phyloP scores from a whole-genome alignment of 2,888 invertebrate genomes.

The Eristalinus sepulchralis region DNA sequence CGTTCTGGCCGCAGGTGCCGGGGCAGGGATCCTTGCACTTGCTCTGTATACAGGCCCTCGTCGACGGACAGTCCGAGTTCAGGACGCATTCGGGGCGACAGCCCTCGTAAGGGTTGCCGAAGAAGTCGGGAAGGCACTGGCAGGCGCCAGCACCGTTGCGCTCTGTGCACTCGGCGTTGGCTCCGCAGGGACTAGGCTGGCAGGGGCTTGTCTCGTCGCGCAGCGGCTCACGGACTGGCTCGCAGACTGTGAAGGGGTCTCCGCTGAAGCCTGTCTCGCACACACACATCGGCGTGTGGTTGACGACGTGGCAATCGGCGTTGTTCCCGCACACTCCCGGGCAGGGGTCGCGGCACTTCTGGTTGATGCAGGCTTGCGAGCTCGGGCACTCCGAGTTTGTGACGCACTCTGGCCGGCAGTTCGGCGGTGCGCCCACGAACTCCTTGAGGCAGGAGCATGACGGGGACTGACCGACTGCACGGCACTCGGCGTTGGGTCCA shows the following conservation, averaged over 20 bases:
- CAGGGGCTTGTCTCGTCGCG: conserved; percentile 82
- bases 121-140: conserved; percentile 86
- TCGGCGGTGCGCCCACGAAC: conserved; percentile 88
- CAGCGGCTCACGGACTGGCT: conserved; percentile 73
- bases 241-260: conserved; percentile 82
- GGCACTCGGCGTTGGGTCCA: conserved; percentile 89
- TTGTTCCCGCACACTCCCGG: conserved; percentile 85
- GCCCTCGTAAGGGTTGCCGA: conserved; percentile 89
- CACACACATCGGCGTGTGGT: conserved; percentile 84
- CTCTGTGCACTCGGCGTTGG: conserved; percentile 87
- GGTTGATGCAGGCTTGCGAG: conserved; percentile 87
- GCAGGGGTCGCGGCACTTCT: conserved; percentile 88
- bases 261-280: conserved; percentile 83
- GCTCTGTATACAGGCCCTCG: conserved; percentile 86
- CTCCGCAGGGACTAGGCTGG: conserved; percentile 88
- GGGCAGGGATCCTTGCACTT: conserved; percentile 90
- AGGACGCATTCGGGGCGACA: conserved; percentile 88
- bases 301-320: conserved; percentile 83
- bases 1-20: conserved; percentile 88
- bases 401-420: conserved; percentile 90
- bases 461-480: conserved; percentile 84
- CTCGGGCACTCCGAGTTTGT: conserved; percentile 89
- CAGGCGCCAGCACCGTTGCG: conserved; percentile 85
- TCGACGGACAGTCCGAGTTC: conserved; percentile 87
- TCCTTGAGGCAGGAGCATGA: conserved; percentile 87